phyloP scores from a whole-genome alignment of 2,113 vertebrate genomes.

The Lagopus muta region DNA sequence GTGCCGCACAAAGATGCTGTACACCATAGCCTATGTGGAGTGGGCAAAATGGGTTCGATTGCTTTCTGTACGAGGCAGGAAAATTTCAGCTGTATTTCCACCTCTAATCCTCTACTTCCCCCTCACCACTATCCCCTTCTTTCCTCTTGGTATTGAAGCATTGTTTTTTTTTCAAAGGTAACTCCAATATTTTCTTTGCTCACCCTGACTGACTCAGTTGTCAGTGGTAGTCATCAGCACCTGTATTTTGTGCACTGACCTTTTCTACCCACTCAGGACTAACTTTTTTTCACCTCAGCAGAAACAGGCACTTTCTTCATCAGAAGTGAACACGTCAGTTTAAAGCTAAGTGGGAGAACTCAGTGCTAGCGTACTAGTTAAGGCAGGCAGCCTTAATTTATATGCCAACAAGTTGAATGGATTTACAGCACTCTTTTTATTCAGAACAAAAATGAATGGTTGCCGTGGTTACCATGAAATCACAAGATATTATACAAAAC shows the following conservation, averaged over 20 bases:
- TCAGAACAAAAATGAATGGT: constrained; percentile 40
- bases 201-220: not conserved
- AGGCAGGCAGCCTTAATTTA: constrained; percentile 42
- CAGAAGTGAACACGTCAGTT: constrained; percentile 19
- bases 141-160: not conserved
- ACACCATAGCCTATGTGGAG: accelerated
- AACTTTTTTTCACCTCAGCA: not conserved
- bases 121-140: not conserved
- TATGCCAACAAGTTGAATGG: not conserved
- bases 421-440: constrained; percentile 17
- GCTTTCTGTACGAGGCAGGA: not conserved
- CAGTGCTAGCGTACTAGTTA: not conserved
- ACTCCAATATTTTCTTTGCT: constrained; percentile 45
- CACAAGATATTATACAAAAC: constrained; percentile 11
- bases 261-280: constrained; percentile 31
- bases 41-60: not conserved
- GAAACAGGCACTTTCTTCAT: constrained; percentile 3
- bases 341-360: constrained; percentile 37
- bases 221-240: not conserved
- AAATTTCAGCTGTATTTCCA: not conserved
- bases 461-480: constrained; percentile 30
- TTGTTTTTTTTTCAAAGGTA: not conserved
- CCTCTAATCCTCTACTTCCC: not conserved
- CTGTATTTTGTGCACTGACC: constrained; percentile 29
- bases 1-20: not conserved